These are phyloP conservation scores for Eupeodes luniger DNA, from an alignment of 2,888 invertebrate species.

Conservation along the genomic window DNA sequence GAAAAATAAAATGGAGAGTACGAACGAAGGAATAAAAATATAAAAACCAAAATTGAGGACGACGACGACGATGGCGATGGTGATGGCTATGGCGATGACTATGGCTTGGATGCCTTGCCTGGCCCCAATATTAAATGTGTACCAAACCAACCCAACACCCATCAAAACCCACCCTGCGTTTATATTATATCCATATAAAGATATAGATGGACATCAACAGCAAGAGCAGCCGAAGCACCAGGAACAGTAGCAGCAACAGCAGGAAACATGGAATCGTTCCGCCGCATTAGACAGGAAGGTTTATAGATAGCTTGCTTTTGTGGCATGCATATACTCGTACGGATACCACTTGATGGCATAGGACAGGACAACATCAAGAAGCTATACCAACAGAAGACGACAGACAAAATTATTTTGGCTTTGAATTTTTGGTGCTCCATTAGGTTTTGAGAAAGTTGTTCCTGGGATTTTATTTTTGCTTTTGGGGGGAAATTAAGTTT, in stretches of 20 bases:
- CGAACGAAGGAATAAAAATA: neutral
- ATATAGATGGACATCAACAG: slow-evolving; percentile 31
- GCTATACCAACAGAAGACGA: neutral
- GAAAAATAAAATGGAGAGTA: neutral
- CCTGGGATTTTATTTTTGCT: neutral
- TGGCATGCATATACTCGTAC: slow-evolving; percentile 37
- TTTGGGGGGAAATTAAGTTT: slow-evolving; percentile 23
- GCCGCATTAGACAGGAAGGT: slow-evolving; percentile 67
- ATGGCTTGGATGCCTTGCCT: neutral
- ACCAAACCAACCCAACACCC: neutral
- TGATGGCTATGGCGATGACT: neutral
- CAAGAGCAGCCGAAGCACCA: neutral
- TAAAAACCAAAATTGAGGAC: slow-evolving; percentile 41
- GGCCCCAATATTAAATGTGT: neutral
- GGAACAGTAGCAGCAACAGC: neutral
- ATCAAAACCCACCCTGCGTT: neutral
- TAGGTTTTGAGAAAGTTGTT: slow-evolving; percentile 30
- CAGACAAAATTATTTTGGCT: slow-evolving; percentile 32
- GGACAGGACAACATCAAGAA: neutral
- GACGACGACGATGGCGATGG: slow-evolving; percentile 5
- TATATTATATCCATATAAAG: neutral
- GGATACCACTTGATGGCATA: slow-evolving; percentile 2
- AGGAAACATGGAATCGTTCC: slow-evolving; percentile 62
- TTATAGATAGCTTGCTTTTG: slow-evolving; percentile 43
- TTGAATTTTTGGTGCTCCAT: slow-evolving; percentile 39